Evolutionary conservation across 1,140 invertebrate species (phyloP).

Genomic region (Pseudomyrmex pallidus): DNA sequence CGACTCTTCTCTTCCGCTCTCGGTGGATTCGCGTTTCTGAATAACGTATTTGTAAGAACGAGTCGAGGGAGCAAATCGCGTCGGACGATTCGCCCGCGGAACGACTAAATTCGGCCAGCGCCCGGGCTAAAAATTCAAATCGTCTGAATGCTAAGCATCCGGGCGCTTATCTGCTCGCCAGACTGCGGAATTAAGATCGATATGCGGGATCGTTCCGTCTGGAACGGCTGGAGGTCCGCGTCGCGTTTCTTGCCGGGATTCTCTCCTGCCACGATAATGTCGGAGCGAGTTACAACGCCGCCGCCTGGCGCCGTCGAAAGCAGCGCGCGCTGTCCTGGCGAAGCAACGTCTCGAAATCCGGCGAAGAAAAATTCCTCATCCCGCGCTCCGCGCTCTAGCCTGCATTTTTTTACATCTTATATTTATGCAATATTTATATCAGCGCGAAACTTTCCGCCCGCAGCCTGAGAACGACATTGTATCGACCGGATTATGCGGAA

Average conservation of each 20-base stretch:
- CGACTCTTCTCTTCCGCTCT: slow-evolving; percentile 29
- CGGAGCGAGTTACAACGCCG: slow-evolving; percentile 56
- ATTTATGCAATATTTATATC: slow-evolving; percentile 59
- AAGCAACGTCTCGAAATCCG: slow-evolving; percentile 32
- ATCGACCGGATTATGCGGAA: background rate
- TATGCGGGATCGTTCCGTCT: slow-evolving; percentile 60
- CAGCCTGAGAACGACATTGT: slow-evolving; percentile 62
- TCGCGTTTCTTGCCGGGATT: slow-evolving; percentile 38
- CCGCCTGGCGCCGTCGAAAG: slow-evolving; percentile 52
- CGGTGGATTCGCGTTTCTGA: slow-evolving; percentile 35
- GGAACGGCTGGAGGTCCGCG: slow-evolving; percentile 18
- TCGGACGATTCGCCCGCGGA: slow-evolving; percentile 15
- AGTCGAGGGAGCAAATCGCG: slow-evolving; percentile 36
- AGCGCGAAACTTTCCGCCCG: slow-evolving; percentile 51
- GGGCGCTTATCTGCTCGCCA: slow-evolving; percentile 51
- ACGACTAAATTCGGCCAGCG: slow-evolving; percentile 48
- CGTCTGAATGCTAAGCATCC: slow-evolving; percentile 58
- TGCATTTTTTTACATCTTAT: slow-evolving; percentile 51
- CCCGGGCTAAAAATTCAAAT: slow-evolving; percentile 58
- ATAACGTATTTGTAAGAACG: slow-evolving; percentile 54
- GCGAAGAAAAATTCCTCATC: slow-evolving; percentile 50
- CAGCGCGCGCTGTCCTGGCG: background rate
- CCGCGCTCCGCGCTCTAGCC: background rate
- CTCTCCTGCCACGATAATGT: slow-evolving; percentile 41
- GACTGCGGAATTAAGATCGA: slow-evolving; percentile 62